Conservation (phyloP, 2,888 invertebrate species). For the Diachrysia chrysitis region DNA sequence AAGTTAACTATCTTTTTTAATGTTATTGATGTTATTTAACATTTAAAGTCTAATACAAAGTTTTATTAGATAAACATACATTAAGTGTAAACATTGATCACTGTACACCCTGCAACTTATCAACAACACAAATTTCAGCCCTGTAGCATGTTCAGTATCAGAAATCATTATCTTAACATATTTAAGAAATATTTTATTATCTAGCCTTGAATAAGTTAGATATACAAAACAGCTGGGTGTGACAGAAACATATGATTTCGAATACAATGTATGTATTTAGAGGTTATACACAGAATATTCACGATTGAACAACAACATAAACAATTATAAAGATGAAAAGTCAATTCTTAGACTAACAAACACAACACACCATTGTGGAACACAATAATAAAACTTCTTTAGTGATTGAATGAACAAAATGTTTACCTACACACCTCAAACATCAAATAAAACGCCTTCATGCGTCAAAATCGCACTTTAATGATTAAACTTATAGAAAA, state of each 20-base stretch:
- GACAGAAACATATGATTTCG: conserved; percentile 56
- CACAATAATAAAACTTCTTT: conserved; percentile 20
- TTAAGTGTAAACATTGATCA: conserved; percentile 38
- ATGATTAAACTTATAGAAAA: conserved; percentile 25
- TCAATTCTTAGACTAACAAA: conserved; percentile 5
- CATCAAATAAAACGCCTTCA: conserved; percentile 28
- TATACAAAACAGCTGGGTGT: conserved; percentile 56
- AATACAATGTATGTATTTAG: conserved; percentile 41
- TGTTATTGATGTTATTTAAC: conserved; percentile 3
- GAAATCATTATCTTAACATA: conserved; percentile 32
- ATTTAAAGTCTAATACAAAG: conserved; percentile 23
- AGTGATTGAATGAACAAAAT: conserved; percentile 36
- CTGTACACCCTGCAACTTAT: conserved; percentile 34
- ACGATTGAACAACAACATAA: conserved; percentile 8
- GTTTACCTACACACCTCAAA: conserved; percentile 48
- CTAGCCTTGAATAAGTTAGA: conserved; percentile 36
- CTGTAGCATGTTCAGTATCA: conserved; percentile 39
- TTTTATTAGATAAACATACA: conserved; percentile 31
- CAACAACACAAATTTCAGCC: conserved; percentile 40
- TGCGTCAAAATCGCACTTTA: conserved; percentile 11
- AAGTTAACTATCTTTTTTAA: background rate
- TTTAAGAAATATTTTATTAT: conserved; percentile 21
- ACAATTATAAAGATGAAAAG: conserved; percentile 7
- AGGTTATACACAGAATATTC: conserved; percentile 48
- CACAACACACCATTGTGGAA: conserved; percentile 1